Evolutionary conservation across 2,888 invertebrate species (phyloP).

Genomic region (Tipula helvola): DNA sequence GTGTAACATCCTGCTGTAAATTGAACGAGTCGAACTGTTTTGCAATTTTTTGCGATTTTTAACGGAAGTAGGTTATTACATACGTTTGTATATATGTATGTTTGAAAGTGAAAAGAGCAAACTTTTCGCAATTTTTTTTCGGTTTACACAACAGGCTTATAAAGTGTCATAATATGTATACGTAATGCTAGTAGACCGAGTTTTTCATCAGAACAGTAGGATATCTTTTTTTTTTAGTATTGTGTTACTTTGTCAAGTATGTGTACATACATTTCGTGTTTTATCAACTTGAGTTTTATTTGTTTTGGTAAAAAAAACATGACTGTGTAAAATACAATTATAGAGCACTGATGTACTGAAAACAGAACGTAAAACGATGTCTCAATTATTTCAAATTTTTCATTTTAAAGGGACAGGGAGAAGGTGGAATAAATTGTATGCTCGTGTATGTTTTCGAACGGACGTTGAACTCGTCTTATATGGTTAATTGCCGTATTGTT

Average conservation of each 20-base stretch:
- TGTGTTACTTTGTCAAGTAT: not conserved
- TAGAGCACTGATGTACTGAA: no score
- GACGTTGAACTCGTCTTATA: no score
- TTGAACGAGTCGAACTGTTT: not conserved
- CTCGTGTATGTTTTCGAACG: no score
- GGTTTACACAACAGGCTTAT: not conserved
- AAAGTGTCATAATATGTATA: not conserved
- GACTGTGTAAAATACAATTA: not conserved
- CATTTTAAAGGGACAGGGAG: no score
- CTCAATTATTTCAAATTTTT: no score
- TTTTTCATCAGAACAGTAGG: not conserved
- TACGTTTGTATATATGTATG: not conserved
- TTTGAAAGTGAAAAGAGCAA: not conserved
- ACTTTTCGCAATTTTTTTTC: not conserved
- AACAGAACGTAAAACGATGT: no score
- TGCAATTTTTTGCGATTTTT: not conserved
- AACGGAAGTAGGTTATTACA: not conserved
- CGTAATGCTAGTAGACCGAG: not conserved
- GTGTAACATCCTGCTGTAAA: not conserved
- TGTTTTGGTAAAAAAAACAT: not conserved
- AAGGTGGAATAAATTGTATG: no score
- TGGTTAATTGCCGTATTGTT: no score
- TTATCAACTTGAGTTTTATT: not conserved
- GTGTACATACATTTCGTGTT: not conserved
- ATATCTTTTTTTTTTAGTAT: not conserved